Percentiles rank a stretch among this genome's conserved stretches.
Conservation (phyloP, 2,797 vertebrate species). For the Decapterus maruadsi region DNA sequence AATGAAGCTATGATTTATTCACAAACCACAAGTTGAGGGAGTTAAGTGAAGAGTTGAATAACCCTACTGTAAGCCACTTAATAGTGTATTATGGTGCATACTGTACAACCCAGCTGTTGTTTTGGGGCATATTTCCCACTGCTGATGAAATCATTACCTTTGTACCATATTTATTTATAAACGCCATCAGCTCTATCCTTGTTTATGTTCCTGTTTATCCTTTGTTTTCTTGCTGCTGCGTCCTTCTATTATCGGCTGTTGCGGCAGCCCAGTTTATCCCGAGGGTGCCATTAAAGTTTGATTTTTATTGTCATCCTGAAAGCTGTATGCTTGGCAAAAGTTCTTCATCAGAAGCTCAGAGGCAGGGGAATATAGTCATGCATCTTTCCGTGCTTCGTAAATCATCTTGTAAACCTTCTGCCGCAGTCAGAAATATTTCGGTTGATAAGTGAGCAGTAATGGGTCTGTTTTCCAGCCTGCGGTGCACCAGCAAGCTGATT, state of each 20-base stretch:
- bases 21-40: not conserved
- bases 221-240: not conserved
- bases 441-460: constrained; percentile 13
- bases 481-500: not conserved
- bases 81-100: not conserved
- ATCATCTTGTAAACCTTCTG: constrained; percentile 11
- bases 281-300: not conserved
- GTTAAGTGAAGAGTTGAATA: not conserved
- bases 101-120: not conserved
- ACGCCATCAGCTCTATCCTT: not conserved
- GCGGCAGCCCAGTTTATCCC: not conserved
- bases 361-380: not conserved
- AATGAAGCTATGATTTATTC: not conserved
- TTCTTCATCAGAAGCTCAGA: not conserved
- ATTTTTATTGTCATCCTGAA: constrained; percentile 11
- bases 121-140: not conserved
- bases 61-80: too few relatives aligned
- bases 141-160: not conserved
- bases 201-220: constrained; percentile 18
- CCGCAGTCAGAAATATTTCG: not conserved
- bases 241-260: not conserved
- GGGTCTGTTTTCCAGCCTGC: not conserved
- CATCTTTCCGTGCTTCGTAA: not conserved
- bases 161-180: not conserved
- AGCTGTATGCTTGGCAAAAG: not conserved